Percentiles rank a stretch among this genome's conserved stretches.
Evolutionary conservation across 2,888 invertebrate species (phyloP).

Genomic region (Eristalis tenax): DNA sequence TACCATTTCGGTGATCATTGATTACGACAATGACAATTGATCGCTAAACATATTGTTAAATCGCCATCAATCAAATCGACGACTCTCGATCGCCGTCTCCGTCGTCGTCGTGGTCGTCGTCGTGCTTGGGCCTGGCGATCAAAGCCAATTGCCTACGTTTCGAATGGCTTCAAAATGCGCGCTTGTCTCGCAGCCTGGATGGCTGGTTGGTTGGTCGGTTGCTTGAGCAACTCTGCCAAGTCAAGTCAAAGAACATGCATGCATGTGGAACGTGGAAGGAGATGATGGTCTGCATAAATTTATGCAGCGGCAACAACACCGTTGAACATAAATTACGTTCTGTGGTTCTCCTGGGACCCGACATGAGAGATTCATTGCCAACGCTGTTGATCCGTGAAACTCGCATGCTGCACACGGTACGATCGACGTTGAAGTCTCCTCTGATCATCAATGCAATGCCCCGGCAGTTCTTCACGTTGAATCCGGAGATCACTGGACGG

Average conservation of each 20-base stretch:
- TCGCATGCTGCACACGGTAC: constrained; percentile 61
- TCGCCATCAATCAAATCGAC: constrained; percentile 80
- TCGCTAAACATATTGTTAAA: constrained; percentile 79
- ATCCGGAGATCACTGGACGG: constrained; percentile 25
- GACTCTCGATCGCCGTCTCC: constrained; percentile 10
- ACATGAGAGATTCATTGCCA: constrained; percentile 69
- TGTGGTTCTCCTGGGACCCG: constrained; percentile 61
- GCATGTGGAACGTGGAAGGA: constrained; percentile 63
- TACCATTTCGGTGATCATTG: constrained; percentile 72
- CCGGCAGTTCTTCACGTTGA: constrained; percentile 57
- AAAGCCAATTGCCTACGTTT: constrained; percentile 48
- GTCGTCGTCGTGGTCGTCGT: not conserved
- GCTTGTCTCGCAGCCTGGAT: not conserved
- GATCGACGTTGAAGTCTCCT: constrained; percentile 54
- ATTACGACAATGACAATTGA: constrained; percentile 77
- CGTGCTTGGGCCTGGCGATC: not conserved
- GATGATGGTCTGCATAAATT: constrained; percentile 66
- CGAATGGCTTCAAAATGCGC: constrained; percentile 27
- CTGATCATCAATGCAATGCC: constrained; percentile 52
- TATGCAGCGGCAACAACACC: constrained; percentile 72
- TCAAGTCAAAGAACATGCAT: constrained; percentile 17
- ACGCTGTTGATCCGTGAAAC: constrained; percentile 69
- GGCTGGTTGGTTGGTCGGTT: not conserved
- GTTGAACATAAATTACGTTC: constrained; percentile 71
- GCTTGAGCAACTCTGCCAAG: constrained; percentile 17